Percentiles rank a stretch among this genome's conserved stretches.
phyloP scores from a whole-genome alignment of 2,797 vertebrate genomes.

The Erithacus rubecula region DNA sequence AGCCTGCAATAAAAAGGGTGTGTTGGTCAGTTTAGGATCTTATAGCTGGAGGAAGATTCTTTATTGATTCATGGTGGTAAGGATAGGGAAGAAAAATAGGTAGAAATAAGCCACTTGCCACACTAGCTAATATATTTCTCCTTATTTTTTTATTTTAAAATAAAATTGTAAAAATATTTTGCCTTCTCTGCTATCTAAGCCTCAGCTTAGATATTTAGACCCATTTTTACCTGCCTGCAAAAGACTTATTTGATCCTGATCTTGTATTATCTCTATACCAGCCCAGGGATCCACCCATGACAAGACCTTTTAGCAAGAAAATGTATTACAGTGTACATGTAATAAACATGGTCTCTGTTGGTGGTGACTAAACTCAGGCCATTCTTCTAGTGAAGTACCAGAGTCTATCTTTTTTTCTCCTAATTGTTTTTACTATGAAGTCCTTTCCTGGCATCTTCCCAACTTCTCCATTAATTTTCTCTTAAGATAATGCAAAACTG shows the following conservation, averaged over 20 bases:
- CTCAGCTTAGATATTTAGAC: not conserved
- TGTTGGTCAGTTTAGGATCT: slow-evolving; percentile 49
- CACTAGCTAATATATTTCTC: not conserved
- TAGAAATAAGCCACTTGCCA: not conserved
- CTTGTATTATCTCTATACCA: not conserved
- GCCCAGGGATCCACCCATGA: not conserved
- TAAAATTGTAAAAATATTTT: not conserved
- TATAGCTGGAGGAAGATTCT: slow-evolving; percentile 44
- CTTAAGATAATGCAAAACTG: not conserved
- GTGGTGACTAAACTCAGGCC: not conserved
- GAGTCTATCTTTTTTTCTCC: not conserved
- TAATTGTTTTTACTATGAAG: not conserved
- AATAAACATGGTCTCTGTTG: not conserved
- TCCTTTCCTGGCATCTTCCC: not conserved
- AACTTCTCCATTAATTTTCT: not conserved
- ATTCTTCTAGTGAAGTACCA: not conserved
- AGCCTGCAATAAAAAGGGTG: slow-evolving; percentile 41
- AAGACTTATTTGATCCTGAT: not conserved
- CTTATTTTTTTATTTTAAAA: not conserved
- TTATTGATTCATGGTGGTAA: slow-evolving; percentile 40
- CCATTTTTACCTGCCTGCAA: not conserved
- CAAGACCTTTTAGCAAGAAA: not conserved
- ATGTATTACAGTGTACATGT: not conserved
- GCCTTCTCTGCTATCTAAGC: not conserved
- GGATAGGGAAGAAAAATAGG: not conserved